Conservation (phyloP, 2,888 invertebrate species). For the Eupithecia subfuscata region DNA sequence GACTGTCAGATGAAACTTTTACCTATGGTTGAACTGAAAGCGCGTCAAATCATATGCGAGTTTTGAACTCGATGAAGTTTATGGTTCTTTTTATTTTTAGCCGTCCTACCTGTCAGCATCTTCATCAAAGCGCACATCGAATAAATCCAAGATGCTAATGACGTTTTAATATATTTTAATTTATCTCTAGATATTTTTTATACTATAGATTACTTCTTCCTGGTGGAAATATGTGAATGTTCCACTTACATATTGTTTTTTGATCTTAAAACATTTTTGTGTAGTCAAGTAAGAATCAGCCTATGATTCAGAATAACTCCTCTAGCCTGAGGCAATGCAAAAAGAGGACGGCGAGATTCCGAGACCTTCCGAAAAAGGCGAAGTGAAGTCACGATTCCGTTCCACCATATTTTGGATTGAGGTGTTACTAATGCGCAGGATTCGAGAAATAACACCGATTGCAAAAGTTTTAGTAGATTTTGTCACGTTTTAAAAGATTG, state of each 20-base stretch:
- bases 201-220: too few species aligned
- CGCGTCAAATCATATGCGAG: neutral
- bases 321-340: conserved; percentile 44
- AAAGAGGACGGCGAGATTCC: conserved; percentile 58
- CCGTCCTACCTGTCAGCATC: too few species aligned
- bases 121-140: too few species aligned
- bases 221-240: too few species aligned
- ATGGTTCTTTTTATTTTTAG: too few species aligned
- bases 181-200: too few species aligned
- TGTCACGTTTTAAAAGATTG: neutral
- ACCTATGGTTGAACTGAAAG: neutral
- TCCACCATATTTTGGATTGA: conserved; percentile 54
- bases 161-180: too few species aligned
- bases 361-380: conserved; percentile 66
- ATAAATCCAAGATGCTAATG: too few species aligned
- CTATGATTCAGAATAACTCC: conserved; percentile 38
- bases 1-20: neutral
- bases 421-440: conserved; percentile 13
- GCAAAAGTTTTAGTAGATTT: neutral
- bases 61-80: neutral
- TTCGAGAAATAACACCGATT: neutral
- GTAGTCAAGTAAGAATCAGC: neutral
- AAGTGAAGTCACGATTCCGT: conserved; percentile 61
- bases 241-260: too few species aligned
- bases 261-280: neutral